A percentile compares a stretch with the other conserved stretches of the same genome.
These are phyloP conservation scores for Geodia barretti DNA, from an alignment of 37 sponge, comb jelly and placozoan species.

Conservation along the genomic window DNA sequence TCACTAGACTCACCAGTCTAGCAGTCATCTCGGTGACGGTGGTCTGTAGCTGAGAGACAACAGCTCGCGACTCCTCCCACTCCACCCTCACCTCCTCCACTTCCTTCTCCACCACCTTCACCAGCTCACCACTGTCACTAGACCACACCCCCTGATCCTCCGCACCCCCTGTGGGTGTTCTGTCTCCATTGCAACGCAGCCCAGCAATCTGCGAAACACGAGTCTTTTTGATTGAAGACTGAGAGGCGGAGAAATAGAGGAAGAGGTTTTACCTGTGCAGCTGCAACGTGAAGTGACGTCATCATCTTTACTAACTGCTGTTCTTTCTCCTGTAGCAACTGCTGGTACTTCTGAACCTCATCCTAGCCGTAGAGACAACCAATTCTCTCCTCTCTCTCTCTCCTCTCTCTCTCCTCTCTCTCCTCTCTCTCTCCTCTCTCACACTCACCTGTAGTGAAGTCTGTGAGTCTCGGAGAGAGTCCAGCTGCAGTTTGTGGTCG, in stretches of 20 bases:
- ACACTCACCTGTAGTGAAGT: slow-evolving; percentile 28
- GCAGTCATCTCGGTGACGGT: neutral
- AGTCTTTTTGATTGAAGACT: too few relatives aligned
- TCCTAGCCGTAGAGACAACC: slow-evolving; percentile 7
- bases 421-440: too few relatives aligned
- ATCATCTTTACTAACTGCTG: slow-evolving; percentile 17
- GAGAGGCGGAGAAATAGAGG: neutral
- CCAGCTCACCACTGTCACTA: slow-evolving; percentile 1
- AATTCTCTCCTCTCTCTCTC: neutral
- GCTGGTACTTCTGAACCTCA: slow-evolving; percentile 8
- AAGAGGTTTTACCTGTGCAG: slow-evolving; percentile 27
- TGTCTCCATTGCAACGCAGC: neutral
- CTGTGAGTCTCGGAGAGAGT: neutral
- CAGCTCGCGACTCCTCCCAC: slow-evolving; percentile 25
- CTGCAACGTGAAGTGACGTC: slow-evolving; percentile 11
- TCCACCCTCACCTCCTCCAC: slow-evolving; percentile 11
- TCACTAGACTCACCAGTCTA: neutral
- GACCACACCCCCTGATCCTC: neutral
- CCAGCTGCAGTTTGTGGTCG: slow-evolving; percentile 7
- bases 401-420: neutral
- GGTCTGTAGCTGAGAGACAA: neutral
- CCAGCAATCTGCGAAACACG: neutral
- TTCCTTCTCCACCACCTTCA: slow-evolving; percentile 39
- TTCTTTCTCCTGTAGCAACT: slow-evolving; percentile 15
- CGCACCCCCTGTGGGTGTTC: neutral